phyloP scores from a whole-genome alignment of 2,888 invertebrate genomes.

The Heliconius cydno region DNA sequence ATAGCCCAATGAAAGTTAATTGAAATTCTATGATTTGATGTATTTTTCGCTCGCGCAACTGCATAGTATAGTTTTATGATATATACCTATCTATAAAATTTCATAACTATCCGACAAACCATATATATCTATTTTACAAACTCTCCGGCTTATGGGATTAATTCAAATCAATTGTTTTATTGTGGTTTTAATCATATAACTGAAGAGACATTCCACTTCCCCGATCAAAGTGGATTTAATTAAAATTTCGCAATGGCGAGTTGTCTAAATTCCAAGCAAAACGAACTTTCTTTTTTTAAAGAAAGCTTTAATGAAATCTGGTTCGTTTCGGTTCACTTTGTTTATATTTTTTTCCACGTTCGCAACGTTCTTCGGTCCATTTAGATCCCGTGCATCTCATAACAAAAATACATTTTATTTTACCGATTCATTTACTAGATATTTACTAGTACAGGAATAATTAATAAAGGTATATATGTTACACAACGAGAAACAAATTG shows the following conservation, averaged over 20 bases:
- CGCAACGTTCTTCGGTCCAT: constrained; percentile 29
- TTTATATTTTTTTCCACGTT: constrained; percentile 36
- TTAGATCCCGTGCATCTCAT: constrained; percentile 25
- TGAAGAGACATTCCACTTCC: constrained; percentile 73
- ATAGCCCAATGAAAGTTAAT: not conserved
- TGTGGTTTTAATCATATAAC: constrained; percentile 74
- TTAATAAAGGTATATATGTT: not conserved
- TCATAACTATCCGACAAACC: too few species aligned
- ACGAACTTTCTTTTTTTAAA: constrained; percentile 63
- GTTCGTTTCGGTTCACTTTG: constrained; percentile 52
- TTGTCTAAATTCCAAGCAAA: constrained; percentile 77
- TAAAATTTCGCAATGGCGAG: constrained; percentile 77
- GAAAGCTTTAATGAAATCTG: constrained; percentile 71
- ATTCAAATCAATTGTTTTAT: constrained; percentile 60
- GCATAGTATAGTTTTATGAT: not conserved
- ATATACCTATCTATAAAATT: too few species aligned
- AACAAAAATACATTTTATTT: constrained; percentile 12
- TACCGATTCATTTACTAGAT: not conserved
- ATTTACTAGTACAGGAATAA: not conserved
- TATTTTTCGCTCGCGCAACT: not conserved
- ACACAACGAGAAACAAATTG: not conserved
- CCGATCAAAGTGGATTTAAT: constrained; percentile 80
- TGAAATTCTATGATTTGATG: not conserved
- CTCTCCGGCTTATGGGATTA: not conserved
- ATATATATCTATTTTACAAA: not conserved